Evolutionary conservation across 92 coral and sea anemone species (phyloP).

Genomic region (Scolanthus callimorphus): DNA sequence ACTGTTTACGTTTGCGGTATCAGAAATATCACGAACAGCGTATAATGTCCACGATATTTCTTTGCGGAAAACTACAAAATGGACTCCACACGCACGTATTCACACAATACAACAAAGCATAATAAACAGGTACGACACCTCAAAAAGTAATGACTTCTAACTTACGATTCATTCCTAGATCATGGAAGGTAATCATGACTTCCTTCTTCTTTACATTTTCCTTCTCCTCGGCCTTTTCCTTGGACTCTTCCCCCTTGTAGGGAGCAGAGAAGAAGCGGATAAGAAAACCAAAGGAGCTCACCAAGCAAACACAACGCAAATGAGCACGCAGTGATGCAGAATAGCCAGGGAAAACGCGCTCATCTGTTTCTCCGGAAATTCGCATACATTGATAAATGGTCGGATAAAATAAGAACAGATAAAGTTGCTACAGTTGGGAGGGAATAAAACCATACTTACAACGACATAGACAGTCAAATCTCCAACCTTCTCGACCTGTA

Average conservation of each 20-base stretch:
- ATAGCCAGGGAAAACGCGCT: not conserved
- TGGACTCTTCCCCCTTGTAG: conserved; percentile 76
- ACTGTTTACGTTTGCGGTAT: too few species aligned
- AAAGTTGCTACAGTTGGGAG: conserved; percentile 4
- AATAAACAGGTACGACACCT: too few species aligned
- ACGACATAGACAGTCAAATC: conserved; percentile 90
- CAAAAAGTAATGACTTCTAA: too few species aligned
- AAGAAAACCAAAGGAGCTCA: not conserved
- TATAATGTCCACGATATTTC: too few species aligned
- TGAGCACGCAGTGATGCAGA: too few species aligned
- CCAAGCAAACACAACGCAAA: not conserved
- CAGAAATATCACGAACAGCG: too few species aligned
- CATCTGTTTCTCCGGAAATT: not conserved
- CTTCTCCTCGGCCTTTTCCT: conserved; percentile 71
- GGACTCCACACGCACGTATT: too few species aligned
- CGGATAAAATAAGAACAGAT: too few species aligned
- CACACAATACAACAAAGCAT: too few species aligned
- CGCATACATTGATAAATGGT: too few species aligned
- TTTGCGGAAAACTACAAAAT: too few species aligned
- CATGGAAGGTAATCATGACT: conserved; percentile 93
- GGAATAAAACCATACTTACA: conserved; percentile 37
- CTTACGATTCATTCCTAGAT: conserved; percentile 97
- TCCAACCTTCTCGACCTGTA: conserved; percentile 97
- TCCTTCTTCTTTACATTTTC: conserved; percentile 91
- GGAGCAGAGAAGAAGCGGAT: not conserved